These are phyloP conservation scores for Porites cylindrica DNA, from an alignment of 92 coral and sea anemone species.

Conservation along the genomic window DNA sequence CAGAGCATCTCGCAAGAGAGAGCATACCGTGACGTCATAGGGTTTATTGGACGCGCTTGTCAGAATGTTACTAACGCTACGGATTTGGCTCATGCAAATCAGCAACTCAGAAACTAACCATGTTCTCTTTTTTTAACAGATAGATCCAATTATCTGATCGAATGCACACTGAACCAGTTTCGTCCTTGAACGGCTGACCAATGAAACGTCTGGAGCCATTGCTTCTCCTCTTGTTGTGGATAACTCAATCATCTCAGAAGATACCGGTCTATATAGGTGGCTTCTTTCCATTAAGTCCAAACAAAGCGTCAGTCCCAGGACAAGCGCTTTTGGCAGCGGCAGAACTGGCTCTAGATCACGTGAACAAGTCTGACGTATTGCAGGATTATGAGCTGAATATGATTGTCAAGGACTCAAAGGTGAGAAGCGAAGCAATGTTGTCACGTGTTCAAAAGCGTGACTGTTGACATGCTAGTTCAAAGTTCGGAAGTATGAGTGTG, in stretches of 20 bases:
- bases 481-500: no score
- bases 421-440: not conserved
- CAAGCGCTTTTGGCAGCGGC: conserved; percentile 80
- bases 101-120: no score
- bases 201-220: not conserved
- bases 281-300: conserved; percentile 92
- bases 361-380: conserved; percentile 78
- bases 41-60: no score
- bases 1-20: no score
- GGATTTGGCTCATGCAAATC: not conserved
- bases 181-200: not conserved
- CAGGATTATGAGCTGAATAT: conserved; percentile 76
- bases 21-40: no score
- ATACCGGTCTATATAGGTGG: conserved; percentile 84
- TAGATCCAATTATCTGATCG: not conserved
- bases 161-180: not conserved
- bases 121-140: not conserved
- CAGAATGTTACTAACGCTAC: not conserved
- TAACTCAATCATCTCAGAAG: conserved; percentile 16
- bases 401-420: conserved; percentile 89
- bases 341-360: conserved; percentile 89
- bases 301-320: conserved; percentile 97
- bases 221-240: not conserved
- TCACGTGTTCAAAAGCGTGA: not conserved
- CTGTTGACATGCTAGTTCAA: no score